These are phyloP conservation scores for Odontamblyopus rebecca DNA, from an alignment of 2,797 vertebrate genomes.

Conservation along the genomic window DNA sequence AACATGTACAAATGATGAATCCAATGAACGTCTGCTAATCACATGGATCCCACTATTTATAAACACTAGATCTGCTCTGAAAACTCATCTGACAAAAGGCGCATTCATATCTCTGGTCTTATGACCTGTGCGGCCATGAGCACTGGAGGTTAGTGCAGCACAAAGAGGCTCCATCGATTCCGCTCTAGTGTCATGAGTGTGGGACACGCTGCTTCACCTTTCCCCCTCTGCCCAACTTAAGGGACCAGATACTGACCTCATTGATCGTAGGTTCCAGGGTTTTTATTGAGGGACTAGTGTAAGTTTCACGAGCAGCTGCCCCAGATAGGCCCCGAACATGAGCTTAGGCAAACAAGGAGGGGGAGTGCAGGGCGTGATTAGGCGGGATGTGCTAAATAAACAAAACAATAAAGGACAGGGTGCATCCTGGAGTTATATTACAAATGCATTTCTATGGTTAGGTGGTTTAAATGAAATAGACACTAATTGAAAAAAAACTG, in stretches of 20 bases:
- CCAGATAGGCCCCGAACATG: conserved; percentile 50
- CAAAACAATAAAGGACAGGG: neutral
- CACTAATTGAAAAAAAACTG: too few relatives aligned
- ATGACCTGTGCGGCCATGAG: conserved; percentile 54
- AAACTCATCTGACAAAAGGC: conserved; percentile 59
- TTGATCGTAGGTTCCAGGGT: conserved; percentile 55
- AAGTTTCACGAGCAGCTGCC: conserved; percentile 66
- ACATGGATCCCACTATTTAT: conserved; percentile 7
- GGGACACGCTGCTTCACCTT: conserved; percentile 58
- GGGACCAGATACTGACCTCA: conserved; percentile 65
- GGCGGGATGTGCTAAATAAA: conserved; percentile 13
- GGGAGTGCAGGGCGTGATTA: conserved; percentile 25
- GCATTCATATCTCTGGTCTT: conserved; percentile 66
- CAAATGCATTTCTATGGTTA: neutral
- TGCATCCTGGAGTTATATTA: neutral
- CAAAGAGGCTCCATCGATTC: conserved; percentile 25
- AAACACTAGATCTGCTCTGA: conserved; percentile 34
- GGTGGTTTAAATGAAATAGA: too few relatives aligned
- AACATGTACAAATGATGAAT: conserved; percentile 10
- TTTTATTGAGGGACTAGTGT: conserved; percentile 51
- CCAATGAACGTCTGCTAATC: conserved; percentile 28
- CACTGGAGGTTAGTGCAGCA: conserved; percentile 36
- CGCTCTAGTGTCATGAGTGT: conserved; percentile 60
- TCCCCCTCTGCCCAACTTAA: conserved; percentile 30
- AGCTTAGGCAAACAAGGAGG: conserved; percentile 62